These are phyloP conservation scores for Drosophila demipolita DNA, from an alignment of 2,888 invertebrate genomes.

Conservation along the genomic window DNA sequence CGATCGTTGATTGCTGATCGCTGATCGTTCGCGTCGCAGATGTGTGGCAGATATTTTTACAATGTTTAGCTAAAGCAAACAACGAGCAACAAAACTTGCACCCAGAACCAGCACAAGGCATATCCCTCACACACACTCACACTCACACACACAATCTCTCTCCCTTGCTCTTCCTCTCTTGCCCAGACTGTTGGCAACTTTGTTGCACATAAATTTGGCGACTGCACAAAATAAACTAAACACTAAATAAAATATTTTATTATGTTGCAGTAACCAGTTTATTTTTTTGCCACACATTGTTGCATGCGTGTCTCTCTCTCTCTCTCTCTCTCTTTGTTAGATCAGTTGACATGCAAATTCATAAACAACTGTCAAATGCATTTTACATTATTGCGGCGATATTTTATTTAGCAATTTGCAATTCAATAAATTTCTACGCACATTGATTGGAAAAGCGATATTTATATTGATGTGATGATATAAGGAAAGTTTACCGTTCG, in stretches of 20 bases:
- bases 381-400: conserved; percentile 66
- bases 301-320: conserved; percentile 46
- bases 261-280: conserved; percentile 73
- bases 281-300: conserved; percentile 66
- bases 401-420: conserved; percentile 76
- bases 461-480: conserved; percentile 66
- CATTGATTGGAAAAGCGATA: conserved; percentile 63
- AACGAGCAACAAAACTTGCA: conserved; percentile 22
- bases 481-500: conserved; percentile 76
- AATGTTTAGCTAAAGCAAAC: conserved; percentile 79
- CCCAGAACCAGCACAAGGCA: conserved; percentile 45
- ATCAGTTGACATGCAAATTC: conserved; percentile 49
- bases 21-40: conserved; percentile 70
- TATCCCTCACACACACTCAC: conserved; percentile 23
- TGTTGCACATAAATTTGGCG: conserved; percentile 68
- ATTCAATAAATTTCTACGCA: conserved; percentile 77
- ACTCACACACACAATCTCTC: neutral
- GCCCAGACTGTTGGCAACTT: conserved; percentile 32
- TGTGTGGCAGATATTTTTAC: conserved; percentile 72
- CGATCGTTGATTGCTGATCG: conserved; percentile 66
- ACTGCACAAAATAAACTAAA: conserved; percentile 71
- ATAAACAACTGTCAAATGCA: conserved; percentile 71
- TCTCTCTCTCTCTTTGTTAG: neutral
- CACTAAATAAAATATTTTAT: conserved; percentile 82
- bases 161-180: neutral